A percentile compares a stretch with the other conserved stretches of the same genome.
These are phyloP conservation scores for Gymnocheta viridis DNA, from an alignment of 2,888 invertebrate genomes.

Conservation along the genomic window DNA sequence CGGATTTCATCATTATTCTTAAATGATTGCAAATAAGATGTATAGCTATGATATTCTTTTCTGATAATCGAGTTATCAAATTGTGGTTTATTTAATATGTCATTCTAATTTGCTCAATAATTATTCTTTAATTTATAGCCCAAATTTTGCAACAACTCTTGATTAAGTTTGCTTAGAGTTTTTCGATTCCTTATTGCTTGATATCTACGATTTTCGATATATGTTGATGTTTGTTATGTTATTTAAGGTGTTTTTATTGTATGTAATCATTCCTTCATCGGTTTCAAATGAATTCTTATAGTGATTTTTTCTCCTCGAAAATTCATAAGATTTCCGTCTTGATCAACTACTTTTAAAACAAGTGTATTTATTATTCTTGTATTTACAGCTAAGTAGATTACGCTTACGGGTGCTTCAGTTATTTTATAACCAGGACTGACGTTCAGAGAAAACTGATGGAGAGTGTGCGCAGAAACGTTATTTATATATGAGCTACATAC, in stretches of 20 bases:
- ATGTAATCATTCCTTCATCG: conserved; percentile 72
- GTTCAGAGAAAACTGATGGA: conserved; percentile 77
- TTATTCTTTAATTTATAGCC: too few species aligned
- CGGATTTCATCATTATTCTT: too few species aligned
- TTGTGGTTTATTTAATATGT: conserved; percentile 46
- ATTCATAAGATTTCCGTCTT: conserved; percentile 65
- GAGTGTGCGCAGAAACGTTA: conserved; percentile 73
- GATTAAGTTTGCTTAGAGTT: too few species aligned
- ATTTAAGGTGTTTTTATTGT: conserved; percentile 52
- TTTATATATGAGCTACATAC: conserved; percentile 66
- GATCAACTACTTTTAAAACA: conserved; percentile 70
- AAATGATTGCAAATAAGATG: too few species aligned
- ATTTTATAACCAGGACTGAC: conserved; percentile 77
- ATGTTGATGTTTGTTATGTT: conserved; percentile 10
- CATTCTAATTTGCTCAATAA: conserved; percentile 68
- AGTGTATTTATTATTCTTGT: conserved; percentile 72
- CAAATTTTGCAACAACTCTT: too few species aligned
- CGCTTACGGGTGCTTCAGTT: conserved; percentile 75
- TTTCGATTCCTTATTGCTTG: too few species aligned
- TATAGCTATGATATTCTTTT: conserved; percentile 73
- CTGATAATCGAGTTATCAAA: conserved; percentile 72
- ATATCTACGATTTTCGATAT: too few species aligned
- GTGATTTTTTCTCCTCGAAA: conserved; percentile 67
- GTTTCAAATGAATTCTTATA: conserved; percentile 72
- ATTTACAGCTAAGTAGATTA: conserved; percentile 76